These are phyloP conservation scores for Drosophila orena DNA, from an alignment of 1,140 invertebrate species.

Conservation along the genomic window DNA sequence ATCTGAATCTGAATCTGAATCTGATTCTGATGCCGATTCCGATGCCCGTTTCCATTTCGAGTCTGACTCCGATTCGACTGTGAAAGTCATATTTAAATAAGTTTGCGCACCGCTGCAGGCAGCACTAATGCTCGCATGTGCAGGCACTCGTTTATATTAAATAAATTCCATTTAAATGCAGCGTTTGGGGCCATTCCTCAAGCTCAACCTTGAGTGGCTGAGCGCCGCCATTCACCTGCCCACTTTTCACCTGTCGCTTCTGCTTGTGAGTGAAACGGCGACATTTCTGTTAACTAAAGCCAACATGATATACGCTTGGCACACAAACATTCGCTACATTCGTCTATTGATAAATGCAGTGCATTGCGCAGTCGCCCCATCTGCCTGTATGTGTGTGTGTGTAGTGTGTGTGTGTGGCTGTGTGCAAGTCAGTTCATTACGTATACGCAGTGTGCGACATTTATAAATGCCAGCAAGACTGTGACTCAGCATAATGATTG, in stretches of 20 bases:
- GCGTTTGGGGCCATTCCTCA: conserved; percentile 40
- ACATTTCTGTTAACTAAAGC: conserved; percentile 74
- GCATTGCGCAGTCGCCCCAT: conserved; percentile 29
- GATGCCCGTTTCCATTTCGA: not conserved
- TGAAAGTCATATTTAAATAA: conserved; percentile 45
- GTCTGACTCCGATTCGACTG: conserved; percentile 12
- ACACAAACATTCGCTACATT: conserved; percentile 49
- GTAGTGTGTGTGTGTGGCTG: not conserved
- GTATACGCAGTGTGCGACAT: conserved; percentile 63
- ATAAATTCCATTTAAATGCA: conserved; percentile 57
- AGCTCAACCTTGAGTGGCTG: conserved; percentile 50
- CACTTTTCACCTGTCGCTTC: conserved; percentile 42
- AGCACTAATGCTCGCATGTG: conserved; percentile 6
- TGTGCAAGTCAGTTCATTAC: conserved; percentile 47
- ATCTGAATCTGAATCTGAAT: conserved; percentile 3
- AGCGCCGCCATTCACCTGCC: not conserved
- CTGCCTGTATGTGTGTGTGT: not conserved
- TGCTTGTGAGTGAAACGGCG: conserved; percentile 35
- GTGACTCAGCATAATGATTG: conserved; percentile 54
- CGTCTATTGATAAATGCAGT: conserved; percentile 70
- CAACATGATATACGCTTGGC: conserved; percentile 67
- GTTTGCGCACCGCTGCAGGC: conserved; percentile 23
- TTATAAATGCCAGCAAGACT: conserved; percentile 66
- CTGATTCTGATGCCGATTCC: not conserved
- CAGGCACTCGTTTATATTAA: conserved; percentile 50